Conservation (phyloP, 2,888 invertebrate genomes). For the Papilio demoleus region DNA sequence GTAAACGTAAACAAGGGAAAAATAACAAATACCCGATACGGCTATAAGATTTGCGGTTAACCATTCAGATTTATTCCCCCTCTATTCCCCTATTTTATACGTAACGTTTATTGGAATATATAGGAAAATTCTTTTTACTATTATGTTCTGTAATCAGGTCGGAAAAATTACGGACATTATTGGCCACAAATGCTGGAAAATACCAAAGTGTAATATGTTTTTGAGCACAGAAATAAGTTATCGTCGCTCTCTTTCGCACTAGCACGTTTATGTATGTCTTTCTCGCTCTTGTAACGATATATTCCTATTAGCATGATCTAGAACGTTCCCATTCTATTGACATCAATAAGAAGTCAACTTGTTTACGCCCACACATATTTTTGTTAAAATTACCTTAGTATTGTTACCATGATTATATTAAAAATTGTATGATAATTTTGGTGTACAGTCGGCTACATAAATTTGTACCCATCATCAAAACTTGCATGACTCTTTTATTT, state of each 20-base stretch:
- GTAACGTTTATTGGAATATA: constrained; percentile 13
- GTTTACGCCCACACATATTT: no score
- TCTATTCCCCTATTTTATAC: constrained; percentile 20
- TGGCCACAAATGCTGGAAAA: background rate
- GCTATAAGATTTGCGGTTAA: constrained; percentile 33
- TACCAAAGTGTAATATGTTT: background rate
- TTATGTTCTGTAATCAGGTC: background rate
- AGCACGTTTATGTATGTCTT: background rate
- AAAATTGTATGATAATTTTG: no score
- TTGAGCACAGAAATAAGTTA: background rate
- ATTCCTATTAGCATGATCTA: background rate
- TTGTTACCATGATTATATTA: no score
- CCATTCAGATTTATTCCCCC: constrained; percentile 34
- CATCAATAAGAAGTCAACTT: no score
- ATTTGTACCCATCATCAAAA: no score
- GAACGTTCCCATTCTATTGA: no score
- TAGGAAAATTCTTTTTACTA: constrained; percentile 4
- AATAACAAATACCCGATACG: constrained; percentile 30
- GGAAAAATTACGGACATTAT: background rate
- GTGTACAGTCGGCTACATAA: no score
- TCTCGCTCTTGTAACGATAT: constrained; percentile 3
- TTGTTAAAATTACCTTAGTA: no score
- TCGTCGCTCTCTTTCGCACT: background rate
- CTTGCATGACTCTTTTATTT: no score
- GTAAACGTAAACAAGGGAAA: constrained; percentile 34